Base-by-base conservation (phyloP, 2,888 invertebrate genomes). In the Danaus chrysippus region DNA sequence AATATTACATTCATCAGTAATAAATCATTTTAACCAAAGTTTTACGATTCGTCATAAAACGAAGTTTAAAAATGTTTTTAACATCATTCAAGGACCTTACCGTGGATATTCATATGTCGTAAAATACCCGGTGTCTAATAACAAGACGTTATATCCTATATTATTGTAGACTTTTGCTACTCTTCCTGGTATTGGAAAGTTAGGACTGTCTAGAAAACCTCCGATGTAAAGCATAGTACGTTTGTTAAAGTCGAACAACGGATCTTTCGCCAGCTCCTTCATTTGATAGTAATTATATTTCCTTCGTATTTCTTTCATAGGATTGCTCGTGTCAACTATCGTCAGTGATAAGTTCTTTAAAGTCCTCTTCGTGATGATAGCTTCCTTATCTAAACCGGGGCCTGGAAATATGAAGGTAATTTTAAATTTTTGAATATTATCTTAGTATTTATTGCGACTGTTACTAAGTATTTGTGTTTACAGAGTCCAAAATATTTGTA, bases 211-310 rank as follows among this genome's bases (percentile, higher is more conserved):
- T 68, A 84, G 42, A 58, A 72, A 89, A 0, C 88, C 88, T 0
- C 82, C 82, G 0, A 82, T 76, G 52, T 81, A 88, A 42, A 89
- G 3, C 11, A 82, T 3, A 0, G 85, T 87, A 58, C 75, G 81
- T 62, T 74, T 84, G 0, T 60, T 74, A 49, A 76, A 73, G 60
- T 75, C 72, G 3, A 87, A 59, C 1, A 68, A 67, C 0, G 74
- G 74, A 62, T 84, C 79, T 23, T 74, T 76, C 0, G 75, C 75
- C 0, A 88, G 60, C 1, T 76, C 64, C 13, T 70, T 73, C 67
- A 79, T 78, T 65, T 86, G 76, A 57, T 71, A 82, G 68, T 84
- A 87, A 52, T 73, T 80, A 71, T 86, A 87, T n/a, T 63, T 76
- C 1, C 65, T 68, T 11, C 68, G 68, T 8, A 68, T 77, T 0